These are phyloP conservation scores for Lontra canadensis DNA, from an alignment of 2,113 vertebrate genomes.

Conservation along the genomic window DNA sequence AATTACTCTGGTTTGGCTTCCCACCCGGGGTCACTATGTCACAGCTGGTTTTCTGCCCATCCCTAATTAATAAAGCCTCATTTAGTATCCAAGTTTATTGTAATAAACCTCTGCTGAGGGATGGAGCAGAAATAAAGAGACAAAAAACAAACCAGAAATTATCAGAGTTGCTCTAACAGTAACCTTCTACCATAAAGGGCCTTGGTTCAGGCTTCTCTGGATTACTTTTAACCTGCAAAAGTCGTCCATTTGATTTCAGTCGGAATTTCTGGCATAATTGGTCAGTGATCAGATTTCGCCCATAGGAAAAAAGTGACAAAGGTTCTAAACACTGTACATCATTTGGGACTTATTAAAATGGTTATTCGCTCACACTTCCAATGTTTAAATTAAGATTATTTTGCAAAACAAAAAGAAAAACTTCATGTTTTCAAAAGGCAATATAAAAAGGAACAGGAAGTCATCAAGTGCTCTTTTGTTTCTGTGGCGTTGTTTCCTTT, in stretches of 20 bases:
- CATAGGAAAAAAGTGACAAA: not conserved
- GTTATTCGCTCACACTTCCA: not conserved
- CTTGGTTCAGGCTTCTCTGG: not conserved
- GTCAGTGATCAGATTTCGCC: not conserved
- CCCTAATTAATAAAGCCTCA: slow-evolving; percentile 77
- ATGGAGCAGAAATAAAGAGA: slow-evolving; percentile 32
- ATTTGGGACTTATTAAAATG: not conserved
- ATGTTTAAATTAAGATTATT: slow-evolving; percentile 36
- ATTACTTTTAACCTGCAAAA: not conserved
- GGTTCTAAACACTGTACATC: not conserved
- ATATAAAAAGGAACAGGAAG: slow-evolving; percentile 10
- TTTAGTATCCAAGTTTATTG: slow-evolving; percentile 73
- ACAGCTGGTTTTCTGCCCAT: slow-evolving; percentile 77
- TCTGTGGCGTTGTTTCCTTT: slow-evolving; percentile 7
- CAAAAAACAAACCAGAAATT: slow-evolving; percentile 49
- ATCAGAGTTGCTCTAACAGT: slow-evolving; percentile 12
- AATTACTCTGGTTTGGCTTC: slow-evolving; percentile 77
- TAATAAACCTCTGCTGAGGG: slow-evolving; percentile 62
- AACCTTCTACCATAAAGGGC: not conserved
- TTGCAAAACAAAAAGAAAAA: slow-evolving; percentile 17
- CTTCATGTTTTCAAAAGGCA: slow-evolving; percentile 41
- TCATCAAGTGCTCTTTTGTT: slow-evolving; percentile 33
- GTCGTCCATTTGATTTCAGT: not conserved
- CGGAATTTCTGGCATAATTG: slow-evolving; percentile 18
- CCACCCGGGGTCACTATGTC: slow-evolving; percentile 67